phyloP scores from a whole-genome alignment of 64 coral and sea anemone species.

The Dendronephthya gigantea region DNA sequence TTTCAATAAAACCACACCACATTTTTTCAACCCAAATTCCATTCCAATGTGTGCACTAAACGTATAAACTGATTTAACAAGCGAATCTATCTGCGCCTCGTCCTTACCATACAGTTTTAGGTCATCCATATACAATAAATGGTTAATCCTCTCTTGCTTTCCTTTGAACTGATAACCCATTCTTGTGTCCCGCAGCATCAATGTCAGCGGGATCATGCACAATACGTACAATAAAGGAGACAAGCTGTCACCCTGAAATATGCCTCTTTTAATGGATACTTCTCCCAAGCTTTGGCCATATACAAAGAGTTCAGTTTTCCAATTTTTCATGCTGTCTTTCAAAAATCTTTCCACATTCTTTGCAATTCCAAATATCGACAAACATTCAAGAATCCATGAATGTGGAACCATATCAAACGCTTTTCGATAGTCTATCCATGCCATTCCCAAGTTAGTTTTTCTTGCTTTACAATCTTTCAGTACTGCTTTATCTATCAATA shows the following conservation, averaged over 20 bases:
- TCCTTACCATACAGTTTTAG: neutral
- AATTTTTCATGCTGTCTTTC: neutral
- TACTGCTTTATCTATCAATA: conserved; percentile 46
- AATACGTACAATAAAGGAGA: neutral
- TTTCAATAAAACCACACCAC: neutral
- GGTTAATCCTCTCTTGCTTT: neutral
- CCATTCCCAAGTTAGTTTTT: conserved; percentile 3
- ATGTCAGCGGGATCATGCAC: neutral
- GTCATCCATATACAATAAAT: neutral
- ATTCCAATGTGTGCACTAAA: neutral
- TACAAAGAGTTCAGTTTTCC: neutral
- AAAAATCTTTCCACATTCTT: neutral
- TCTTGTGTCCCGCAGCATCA: neutral
- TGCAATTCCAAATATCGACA: neutral
- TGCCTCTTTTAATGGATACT: neutral
- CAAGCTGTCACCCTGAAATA: neutral
- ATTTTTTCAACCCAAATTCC: neutral
- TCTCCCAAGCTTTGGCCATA: neutral
- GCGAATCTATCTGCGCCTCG: neutral
- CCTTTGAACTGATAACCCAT: neutral
- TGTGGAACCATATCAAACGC: neutral
- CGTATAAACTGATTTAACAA: neutral
- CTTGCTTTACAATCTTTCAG: conserved; percentile 31
- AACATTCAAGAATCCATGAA: neutral
- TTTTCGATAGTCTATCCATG: neutral